phyloP scores from a whole-genome alignment of 1,140 invertebrate genomes.

The Harpegnathos saltator region DNA sequence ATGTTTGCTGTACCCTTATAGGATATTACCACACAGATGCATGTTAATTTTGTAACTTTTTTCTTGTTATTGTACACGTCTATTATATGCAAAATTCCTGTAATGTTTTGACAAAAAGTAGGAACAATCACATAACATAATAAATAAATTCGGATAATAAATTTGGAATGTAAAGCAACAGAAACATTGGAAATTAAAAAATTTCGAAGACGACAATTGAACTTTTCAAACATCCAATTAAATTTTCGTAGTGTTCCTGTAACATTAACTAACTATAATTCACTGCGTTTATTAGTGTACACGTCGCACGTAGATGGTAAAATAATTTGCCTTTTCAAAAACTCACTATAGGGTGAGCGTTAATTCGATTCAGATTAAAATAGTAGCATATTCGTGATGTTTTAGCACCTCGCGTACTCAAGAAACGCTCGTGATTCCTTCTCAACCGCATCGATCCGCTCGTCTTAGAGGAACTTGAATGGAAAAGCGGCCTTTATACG shows the following conservation, averaged over 20 bases:
- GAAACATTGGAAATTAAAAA: background rate
- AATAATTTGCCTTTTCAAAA: slow-evolving; percentile 43
- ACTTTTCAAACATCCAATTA: background rate
- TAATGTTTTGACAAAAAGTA: background rate
- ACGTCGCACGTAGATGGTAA: slow-evolving; percentile 15
- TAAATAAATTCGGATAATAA: background rate
- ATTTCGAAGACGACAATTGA: background rate
- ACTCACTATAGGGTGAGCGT: slow-evolving; percentile 33
- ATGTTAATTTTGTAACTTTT: background rate
- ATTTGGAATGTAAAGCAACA: background rate
- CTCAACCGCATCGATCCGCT: slow-evolving; percentile 4
- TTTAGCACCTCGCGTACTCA: background rate
- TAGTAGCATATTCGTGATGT: slow-evolving; percentile 31
- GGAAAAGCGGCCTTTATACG: slow-evolving; percentile 12
- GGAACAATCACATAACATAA: background rate
- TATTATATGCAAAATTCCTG: background rate
- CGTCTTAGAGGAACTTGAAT: slow-evolving; percentile 19
- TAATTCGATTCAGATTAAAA: slow-evolving; percentile 58
- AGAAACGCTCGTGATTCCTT: background rate
- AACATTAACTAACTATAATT: slow-evolving; percentile 42
- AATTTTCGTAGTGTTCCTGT: slow-evolving; percentile 2
- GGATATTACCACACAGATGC: background rate
- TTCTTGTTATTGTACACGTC: no score
- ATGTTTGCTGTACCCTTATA: background rate
- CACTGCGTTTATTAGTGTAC: slow-evolving; percentile 14